A percentile compares a stretch with the other conserved stretches of the same genome.
Conservation (phyloP, 2,797 vertebrate species). For the Thaleichthys pacificus region DNA sequence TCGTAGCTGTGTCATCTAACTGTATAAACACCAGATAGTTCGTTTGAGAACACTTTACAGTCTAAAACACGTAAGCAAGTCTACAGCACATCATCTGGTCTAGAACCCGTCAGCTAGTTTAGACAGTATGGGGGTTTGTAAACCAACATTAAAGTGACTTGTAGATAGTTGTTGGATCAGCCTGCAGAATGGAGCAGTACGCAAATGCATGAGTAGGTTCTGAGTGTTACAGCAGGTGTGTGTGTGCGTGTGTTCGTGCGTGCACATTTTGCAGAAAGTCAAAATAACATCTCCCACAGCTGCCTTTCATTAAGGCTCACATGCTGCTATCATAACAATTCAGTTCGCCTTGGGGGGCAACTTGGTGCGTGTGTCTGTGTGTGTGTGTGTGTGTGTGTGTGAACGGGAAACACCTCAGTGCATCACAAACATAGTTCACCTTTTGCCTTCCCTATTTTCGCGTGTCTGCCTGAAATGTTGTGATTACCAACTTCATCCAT, state of each 20-base stretch:
- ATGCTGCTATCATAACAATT: constrained; percentile 17
- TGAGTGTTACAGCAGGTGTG: not conserved
- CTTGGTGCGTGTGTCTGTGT: too few species aligned
- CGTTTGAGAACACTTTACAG: too few species aligned
- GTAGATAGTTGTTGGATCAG: not conserved
- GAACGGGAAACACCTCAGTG: not conserved
- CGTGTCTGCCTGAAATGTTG: not conserved
- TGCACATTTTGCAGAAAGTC: not conserved
- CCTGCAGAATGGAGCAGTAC: not conserved
- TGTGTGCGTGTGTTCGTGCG: not conserved
- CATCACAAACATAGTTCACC: constrained; percentile 11
- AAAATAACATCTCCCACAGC: constrained; percentile 4
- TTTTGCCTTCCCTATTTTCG: not conserved
- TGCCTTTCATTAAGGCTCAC: constrained; percentile 6
- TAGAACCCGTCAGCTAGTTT: too few species aligned
- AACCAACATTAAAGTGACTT: not conserved
- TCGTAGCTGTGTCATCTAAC: too few species aligned
- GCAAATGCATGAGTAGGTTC: not conserved
- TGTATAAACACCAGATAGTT: too few species aligned
- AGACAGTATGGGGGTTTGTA: too few species aligned
- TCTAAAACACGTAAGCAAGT: too few species aligned
- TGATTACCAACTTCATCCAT: not conserved
- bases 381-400: not conserved
- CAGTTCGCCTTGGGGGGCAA: not conserved
- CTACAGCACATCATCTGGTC: too few species aligned